Evolutionary conservation across 2,113 vertebrate genomes (phyloP).

Genomic region (Tragelaphus strepsiceros): DNA sequence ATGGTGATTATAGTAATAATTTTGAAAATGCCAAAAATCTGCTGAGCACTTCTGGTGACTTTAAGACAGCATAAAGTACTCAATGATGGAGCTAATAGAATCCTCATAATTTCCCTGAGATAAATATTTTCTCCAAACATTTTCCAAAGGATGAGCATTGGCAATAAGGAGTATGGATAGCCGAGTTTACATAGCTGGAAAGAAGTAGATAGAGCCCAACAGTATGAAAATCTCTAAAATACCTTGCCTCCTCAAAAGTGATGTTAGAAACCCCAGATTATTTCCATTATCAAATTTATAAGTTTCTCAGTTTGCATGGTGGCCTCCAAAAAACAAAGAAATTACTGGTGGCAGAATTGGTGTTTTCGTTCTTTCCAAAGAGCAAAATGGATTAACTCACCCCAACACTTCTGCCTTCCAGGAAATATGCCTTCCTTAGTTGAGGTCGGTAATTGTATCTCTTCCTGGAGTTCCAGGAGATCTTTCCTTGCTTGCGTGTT

Average conservation of each 20-base stretch:
- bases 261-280: neutral
- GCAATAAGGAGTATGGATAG: neutral
- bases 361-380: neutral
- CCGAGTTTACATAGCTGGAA: neutral
- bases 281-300: neutral
- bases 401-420: neutral
- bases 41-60: neutral
- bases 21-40: neutral
- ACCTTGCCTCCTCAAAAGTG: neutral
- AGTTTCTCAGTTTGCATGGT: neutral
- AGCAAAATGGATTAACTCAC: neutral
- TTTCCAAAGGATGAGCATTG: neutral
- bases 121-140: neutral
- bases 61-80: neutral
- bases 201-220: neutral
- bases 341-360: neutral
- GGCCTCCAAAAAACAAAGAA: neutral
- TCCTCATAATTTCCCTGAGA: neutral
- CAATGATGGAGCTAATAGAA: neutral
- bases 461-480: neutral
- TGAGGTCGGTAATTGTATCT: neutral
- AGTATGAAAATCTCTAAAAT: neutral
- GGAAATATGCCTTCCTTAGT: neutral
- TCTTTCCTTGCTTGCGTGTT: rapidly evolving
- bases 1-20: neutral